Base-by-base conservation (phyloP, 37 sponge, comb jelly and placozoan genomes). In the Ephydatia muelleri region DNA sequence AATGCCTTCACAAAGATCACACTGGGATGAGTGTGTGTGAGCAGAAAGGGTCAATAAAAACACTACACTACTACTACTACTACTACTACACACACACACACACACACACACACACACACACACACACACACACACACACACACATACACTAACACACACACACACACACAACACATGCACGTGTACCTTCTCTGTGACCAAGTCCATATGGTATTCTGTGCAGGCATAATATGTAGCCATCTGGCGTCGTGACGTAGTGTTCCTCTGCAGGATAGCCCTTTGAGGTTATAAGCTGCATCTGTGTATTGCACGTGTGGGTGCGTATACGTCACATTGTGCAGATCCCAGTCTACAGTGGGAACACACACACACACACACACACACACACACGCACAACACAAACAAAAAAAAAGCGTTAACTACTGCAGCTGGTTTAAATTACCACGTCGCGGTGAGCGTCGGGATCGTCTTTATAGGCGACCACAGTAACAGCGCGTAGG, bases 231-330 rank as follows among this genome's bases (percentile, higher is more conserved):
- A 96, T 88, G 82, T 94, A 98, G 38, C 96, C 96, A 84, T 98
- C 98, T 12, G 73, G 12, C 23, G 98, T 98, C 0, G 81, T 86
- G 22, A 95, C 96, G 36, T 77, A 77, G 85, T 98, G 92, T 2
- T 68, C 90, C 77, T 98, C 94, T n/a, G 86, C 92, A 25, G 92
- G 90, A 84, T 96, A 98, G 47, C 94, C 94, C 79, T 92, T 91
- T 37, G 81, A 83, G 21, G 85, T 91, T 81, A 97, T 94, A 72
- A 97, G 78, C 82, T 94, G 80, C 29, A 90, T 49, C 93, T 92
- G 69, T 14, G 29, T 31, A 0, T 11, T 49, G 36, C 36, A 19
- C 36, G 68, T 22, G 67, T 67, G 23, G 2, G 30, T 35, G 30
- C 48, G n/a, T 33, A 8, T 6, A 8, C 27, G 70, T n/a, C 47